Conservation (phyloP, 2,888 invertebrate species). For the Oxystoma pomonae region DNA sequence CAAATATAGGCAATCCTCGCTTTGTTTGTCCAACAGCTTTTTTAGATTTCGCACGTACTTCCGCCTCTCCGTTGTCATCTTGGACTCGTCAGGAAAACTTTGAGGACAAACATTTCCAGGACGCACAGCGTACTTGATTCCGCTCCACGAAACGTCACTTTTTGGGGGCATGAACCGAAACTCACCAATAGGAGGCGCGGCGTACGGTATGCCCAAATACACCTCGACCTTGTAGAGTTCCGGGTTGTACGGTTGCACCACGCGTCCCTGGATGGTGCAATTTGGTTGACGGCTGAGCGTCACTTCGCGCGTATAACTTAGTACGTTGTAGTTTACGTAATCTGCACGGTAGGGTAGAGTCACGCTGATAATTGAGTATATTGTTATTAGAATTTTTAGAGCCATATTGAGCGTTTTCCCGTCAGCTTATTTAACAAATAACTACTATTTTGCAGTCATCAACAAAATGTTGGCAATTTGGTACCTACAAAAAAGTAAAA, state of each 20-base stretch:
- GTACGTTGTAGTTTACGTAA: not conserved
- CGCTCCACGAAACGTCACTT: conserved; percentile 77
- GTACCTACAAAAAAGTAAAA: too few species aligned
- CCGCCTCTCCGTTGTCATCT: conserved; percentile 62
- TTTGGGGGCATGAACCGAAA: conserved; percentile 57
- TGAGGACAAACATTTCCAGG: conserved; percentile 87
- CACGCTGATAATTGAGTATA: not conserved
- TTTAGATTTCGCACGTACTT: conserved; percentile 69
- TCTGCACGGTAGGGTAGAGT: not conserved
- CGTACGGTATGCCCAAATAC: conserved; percentile 77
- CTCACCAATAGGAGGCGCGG: conserved; percentile 70
- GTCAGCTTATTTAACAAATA: too few species aligned
- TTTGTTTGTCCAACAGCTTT: conserved; percentile 65
- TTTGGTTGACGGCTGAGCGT: conserved; percentile 43
- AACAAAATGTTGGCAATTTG: too few species aligned
- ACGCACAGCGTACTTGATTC: conserved; percentile 61
- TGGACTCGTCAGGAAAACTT: conserved; percentile 64
- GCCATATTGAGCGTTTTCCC: too few species aligned
- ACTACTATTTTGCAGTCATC: not conserved
- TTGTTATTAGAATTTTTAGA: not conserved
- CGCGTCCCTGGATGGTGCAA: conserved; percentile 58
- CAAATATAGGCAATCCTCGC: conserved; percentile 86
- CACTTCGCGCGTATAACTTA: conserved; percentile 13
- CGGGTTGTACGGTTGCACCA: conserved; percentile 61
- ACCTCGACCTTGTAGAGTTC: conserved; percentile 66